Percentiles rank a stretch among this genome's conserved stretches.
Evolutionary conservation across 2,888 invertebrate genomes (phyloP).

Genomic region (Carterocephalus palaemon): DNA sequence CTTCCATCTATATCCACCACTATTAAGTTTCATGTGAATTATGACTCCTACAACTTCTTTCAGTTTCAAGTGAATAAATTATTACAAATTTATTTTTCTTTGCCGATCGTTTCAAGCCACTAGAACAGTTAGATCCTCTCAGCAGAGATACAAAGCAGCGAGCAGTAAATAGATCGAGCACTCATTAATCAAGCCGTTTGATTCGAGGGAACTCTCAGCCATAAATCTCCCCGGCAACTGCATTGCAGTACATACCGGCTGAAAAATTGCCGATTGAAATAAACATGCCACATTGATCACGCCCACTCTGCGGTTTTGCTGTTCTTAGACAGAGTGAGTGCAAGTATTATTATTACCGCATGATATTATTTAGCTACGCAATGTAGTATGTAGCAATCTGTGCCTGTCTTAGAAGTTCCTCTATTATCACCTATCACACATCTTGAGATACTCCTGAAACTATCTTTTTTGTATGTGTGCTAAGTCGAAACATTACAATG

Average conservation of each 20-base stretch:
- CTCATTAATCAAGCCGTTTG: conserved; percentile 60
- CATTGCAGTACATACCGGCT: conserved; percentile 59
- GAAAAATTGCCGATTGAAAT: conserved; percentile 70
- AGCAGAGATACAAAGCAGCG: conserved; percentile 11
- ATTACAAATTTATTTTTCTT: too few species aligned
- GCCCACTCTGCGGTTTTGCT: conserved; percentile 37
- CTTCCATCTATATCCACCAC: too few species aligned
- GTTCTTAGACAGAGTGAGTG: conserved; percentile 4
- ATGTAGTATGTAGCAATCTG: too few species aligned
- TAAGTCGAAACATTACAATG: too few species aligned
- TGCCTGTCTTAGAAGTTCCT: too few species aligned
- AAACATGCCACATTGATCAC: conserved; percentile 56
- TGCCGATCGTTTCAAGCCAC: background rate
- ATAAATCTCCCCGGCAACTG: conserved; percentile 67
- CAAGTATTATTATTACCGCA: conserved; percentile 4
- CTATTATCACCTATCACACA: too few species aligned
- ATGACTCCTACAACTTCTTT: too few species aligned
- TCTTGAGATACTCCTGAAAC: too few species aligned
- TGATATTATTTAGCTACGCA: too few species aligned
- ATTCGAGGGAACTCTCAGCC: conserved; percentile 54
- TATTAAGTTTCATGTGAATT: too few species aligned
- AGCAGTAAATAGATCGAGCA: conserved; percentile 57
- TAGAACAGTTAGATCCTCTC: background rate
- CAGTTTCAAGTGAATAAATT: too few species aligned
- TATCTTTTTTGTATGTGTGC: too few species aligned